Evolutionary conservation across 1,140 invertebrate genomes (phyloP), one percentile per base, ranked within the genome.

Genomic region (Mylabris phalerata): DNA sequence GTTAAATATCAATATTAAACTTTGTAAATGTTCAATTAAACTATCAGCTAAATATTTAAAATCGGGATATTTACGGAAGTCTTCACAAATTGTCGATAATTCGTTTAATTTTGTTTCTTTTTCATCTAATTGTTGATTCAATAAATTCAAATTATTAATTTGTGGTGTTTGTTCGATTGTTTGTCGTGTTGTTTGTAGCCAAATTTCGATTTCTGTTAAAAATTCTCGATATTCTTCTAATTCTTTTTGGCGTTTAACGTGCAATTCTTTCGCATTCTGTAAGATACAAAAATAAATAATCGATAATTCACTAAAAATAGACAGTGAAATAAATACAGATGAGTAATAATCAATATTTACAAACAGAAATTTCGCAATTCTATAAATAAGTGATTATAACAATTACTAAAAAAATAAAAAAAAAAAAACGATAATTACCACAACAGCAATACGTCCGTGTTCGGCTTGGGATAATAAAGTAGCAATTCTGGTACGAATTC

Each of bases 191-290:
- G 73, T 68, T 50, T 73, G 68, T 11, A 87, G 71, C 85, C 85
- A 87, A 41, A 72, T 66, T 63, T 86, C 83, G 0, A 85, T 78
- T 66, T 86, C 81, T 39, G 76, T 77, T 40, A 87, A 75, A 64
- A 85, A 76, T 48, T 73, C 67, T 70, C 81, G 81, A 62, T 88
- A 87, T 41, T 77, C 62, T 19, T 76, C 65, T 7, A 86, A 71
- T 68, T 87, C 80, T 59, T 79, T 65, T 27, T 79, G 71, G n/a
- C 79, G 77, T 63, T 77, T 78, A 58, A 78, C 75, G 62, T 82
- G 79, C 0, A 71, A 71, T 50, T 73, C 75, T 61, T 78, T 78
- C 38, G 82, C 81, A 57, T 73, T 74, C 75, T 81, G 67, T 40
- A 71, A 69, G n/a, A 62, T 32, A 48, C 27, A 57, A 46, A 60